Evolutionary conservation across 2,888 invertebrate species (phyloP), one percentile per base, ranked within the genome.

Genomic region (Pachymerium ferrugineum): DNA sequence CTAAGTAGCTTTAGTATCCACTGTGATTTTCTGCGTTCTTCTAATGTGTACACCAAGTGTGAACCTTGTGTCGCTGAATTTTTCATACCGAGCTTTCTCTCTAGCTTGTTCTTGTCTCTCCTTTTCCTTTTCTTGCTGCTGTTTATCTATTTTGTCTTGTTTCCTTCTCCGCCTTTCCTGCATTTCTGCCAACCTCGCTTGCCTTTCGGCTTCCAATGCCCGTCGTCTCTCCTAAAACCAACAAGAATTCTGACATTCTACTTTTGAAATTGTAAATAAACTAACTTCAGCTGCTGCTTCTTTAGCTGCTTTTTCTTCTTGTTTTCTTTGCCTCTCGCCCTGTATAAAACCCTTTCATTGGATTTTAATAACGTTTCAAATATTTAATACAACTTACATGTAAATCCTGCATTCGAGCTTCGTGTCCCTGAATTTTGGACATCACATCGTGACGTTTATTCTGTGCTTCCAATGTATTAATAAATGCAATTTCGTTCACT

Each of bases 401-500:
- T 69, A 83, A 88, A 78, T 91, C 92, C 80, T 87, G 85, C 28
- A 86, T 80, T 68, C 86, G 79, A 14, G 84, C 84, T 77, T 86
- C 85, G 42, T 83, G 83, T 76, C 85, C 85, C 81, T 87, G 82
- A 75, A 77, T 74, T 42, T 83, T 83, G 72, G 92, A 91, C 80
- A 95, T 85, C 79, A 97, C 91, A 83, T 97, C 97, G 80, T 94
- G 90, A 0, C 94, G 85, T 79, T 95, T 91, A 82, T 97, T 96
- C 83, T 96, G 94, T 0, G 95, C 96, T 81, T 97, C 96, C 54
- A 98, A 84, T 78, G 93, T 93, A 82, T 97, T 98, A 75, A 98
- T 98, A 82, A 98, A 98, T 14, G 96, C 96, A 73, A 98, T 97
- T 85, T 99, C 98, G 77, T 94, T 92, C 3, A 95, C 87, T 81